Evolutionary conservation across 2,113 vertebrate species (phyloP).

Genomic region (Dicerorhinus sumatrensis): DNA sequence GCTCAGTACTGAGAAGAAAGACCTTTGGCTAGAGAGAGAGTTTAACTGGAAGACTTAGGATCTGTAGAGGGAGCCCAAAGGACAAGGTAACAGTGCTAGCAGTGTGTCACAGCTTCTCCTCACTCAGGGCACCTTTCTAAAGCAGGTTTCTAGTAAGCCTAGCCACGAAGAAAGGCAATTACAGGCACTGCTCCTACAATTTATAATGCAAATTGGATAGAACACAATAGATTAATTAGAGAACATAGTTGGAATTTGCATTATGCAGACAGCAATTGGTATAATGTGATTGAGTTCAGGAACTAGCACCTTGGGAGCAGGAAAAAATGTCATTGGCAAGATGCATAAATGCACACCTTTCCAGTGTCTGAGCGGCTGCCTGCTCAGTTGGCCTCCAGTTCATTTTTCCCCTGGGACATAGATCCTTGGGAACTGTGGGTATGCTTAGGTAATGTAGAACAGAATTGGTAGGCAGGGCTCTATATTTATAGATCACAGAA

Average conservation of each 20-base stretch:
- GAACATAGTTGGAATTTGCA: slow-evolving; percentile 56
- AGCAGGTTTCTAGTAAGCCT: slow-evolving; percentile 9
- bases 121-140: background rate
- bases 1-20: background rate
- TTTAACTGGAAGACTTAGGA: background rate
- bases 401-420: background rate
- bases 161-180: background rate
- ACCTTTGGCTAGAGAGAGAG: background rate
- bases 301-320: slow-evolving; percentile 21
- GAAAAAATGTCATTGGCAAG: background rate
- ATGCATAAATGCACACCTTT: background rate
- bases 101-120: background rate
- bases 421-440: background rate
- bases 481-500: background rate
- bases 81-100: background rate
- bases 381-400: background rate
- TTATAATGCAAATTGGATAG: slow-evolving; percentile 49
- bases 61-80: background rate
- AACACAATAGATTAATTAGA: slow-evolving; percentile 71
- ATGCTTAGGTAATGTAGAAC: background rate
- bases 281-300: slow-evolving; percentile 46
- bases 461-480: background rate
- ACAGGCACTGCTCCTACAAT: slow-evolving; percentile 9
- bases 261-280: slow-evolving; percentile 52
- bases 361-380: background rate